phyloP scores from a whole-genome alignment of 1,140 invertebrate genomes.

The Lasaia peninsularis region DNA sequence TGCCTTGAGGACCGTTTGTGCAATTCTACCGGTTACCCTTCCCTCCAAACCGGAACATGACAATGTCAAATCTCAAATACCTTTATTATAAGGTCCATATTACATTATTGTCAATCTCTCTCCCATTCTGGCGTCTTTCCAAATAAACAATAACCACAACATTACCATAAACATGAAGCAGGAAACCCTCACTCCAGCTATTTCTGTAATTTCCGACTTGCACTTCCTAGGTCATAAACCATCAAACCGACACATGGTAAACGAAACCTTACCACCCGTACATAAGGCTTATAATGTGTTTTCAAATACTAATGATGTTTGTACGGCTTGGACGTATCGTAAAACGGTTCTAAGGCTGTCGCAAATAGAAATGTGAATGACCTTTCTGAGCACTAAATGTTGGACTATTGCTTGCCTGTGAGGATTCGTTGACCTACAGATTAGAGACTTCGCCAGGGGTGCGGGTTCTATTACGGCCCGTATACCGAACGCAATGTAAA shows the following conservation, averaged over 20 bases:
- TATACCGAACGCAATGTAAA: no score
- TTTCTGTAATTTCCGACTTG: constrained; percentile 11
- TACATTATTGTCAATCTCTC: no score
- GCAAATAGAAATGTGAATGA: constrained; percentile 10
- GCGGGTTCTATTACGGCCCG: no score
- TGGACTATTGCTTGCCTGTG: neutral
- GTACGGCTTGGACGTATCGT: constrained; percentile 4
- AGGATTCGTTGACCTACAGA: neutral
- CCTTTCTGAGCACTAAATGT: neutral
- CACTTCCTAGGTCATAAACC: constrained; percentile 11
- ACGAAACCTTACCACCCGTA: neutral
- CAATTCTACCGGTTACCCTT: no score
- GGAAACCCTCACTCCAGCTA: constrained; percentile 11
- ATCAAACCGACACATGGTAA: neutral
- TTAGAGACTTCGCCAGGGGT: no score
- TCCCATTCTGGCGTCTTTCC: no score
- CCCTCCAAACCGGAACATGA: no score
- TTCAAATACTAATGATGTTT: neutral
- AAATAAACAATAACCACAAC: constrained; percentile 2
- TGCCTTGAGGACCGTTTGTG: no score
- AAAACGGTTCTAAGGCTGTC: constrained; percentile 10
- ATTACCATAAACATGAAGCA: neutral
- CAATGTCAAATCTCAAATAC: no score
- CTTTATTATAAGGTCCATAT: no score
- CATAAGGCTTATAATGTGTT: neutral